phyloP scores from a whole-genome alignment of 2,888 invertebrate genomes.

The Protonemura montana region DNA sequence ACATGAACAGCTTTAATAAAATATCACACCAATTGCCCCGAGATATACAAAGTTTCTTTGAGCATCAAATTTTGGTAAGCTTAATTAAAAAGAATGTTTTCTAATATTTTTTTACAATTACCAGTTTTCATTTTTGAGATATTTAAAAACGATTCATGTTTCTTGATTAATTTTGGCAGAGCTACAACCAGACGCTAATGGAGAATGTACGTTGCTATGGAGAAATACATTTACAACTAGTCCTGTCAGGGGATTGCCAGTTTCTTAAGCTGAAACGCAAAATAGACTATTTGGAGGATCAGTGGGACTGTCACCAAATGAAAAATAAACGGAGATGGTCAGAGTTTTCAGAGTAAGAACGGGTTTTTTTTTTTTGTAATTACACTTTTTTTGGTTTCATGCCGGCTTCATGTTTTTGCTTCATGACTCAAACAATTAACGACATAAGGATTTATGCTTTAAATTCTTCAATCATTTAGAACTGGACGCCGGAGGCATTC shows the following conservation, averaged over 20 bases:
- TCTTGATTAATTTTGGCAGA: constrained; percentile 30
- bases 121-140: background rate
- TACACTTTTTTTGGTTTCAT: background rate
- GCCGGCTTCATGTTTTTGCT: background rate
- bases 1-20: constrained; percentile 30
- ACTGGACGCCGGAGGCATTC: background rate
- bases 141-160: no score
- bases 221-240: constrained; percentile 36
- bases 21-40: constrained; percentile 35
- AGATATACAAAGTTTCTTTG: constrained; percentile 44
- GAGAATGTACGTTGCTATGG: constrained; percentile 43
- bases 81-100: background rate
- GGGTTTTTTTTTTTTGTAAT: background rate
- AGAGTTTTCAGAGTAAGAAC: background rate
- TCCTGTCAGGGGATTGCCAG: constrained; percentile 7
- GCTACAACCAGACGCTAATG: constrained; percentile 35
- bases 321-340: background rate
- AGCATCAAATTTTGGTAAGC: constrained; percentile 44
- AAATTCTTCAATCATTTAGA: no score
- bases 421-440: no score
- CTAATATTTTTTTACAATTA: background rate
- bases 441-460: no score
- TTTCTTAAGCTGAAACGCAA: background rate
- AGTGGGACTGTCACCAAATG: background rate
- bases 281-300: background rate